Conservation (phyloP, 2,113 vertebrate genomes). For the Tor tambroides region DNA sequence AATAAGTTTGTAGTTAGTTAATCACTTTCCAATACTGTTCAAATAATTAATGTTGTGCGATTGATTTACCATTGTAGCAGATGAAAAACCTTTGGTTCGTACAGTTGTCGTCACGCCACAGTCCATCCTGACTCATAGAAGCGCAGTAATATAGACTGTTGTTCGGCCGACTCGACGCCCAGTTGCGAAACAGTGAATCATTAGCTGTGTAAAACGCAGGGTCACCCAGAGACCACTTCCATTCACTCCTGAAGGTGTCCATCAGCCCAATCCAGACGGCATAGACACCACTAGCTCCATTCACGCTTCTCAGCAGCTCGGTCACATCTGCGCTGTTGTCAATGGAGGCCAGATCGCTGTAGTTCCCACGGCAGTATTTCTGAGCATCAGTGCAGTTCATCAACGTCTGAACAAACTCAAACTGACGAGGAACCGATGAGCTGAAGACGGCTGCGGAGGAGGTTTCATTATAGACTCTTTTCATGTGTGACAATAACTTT, state of each 20-base stretch:
- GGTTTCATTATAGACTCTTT: background rate
- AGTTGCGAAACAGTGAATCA: background rate
- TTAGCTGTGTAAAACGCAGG: background rate
- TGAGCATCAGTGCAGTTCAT: background rate
- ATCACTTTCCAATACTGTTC: too few species aligned
- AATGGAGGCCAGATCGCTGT: background rate
- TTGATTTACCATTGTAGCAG: background rate
- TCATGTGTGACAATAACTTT: background rate
- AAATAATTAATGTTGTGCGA: background rate
- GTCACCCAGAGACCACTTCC: background rate
- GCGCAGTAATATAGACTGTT: background rate
- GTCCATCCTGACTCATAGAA: background rate
- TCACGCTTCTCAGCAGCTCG: background rate
- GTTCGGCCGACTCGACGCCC: background rate
- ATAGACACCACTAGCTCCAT: background rate
- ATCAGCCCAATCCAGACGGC: background rate
- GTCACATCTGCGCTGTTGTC: background rate
- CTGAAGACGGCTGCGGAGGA: background rate
- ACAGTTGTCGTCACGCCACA: background rate
- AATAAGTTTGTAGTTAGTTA: too few species aligned
- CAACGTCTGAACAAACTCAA: background rate
- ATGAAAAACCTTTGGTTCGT: accelerated
- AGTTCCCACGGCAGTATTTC: background rate
- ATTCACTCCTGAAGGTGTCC: background rate
- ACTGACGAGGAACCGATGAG: background rate